Evolutionary conservation across 2,113 vertebrate genomes (phyloP).

Genomic region (Tetraodon nigroviridis): DNA sequence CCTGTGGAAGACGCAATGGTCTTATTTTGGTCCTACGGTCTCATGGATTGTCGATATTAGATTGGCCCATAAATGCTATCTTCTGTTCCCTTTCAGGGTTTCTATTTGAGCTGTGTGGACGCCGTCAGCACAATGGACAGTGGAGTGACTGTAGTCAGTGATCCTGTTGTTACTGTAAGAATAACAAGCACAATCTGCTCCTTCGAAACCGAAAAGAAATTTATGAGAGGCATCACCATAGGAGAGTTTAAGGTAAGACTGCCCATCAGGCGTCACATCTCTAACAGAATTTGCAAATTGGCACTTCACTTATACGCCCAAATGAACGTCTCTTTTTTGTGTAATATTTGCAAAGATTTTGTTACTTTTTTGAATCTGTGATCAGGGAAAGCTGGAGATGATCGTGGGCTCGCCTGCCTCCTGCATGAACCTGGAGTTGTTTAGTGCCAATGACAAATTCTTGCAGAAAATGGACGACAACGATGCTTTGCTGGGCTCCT

Average conservation of each 20-base stretch:
- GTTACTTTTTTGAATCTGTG: not conserved
- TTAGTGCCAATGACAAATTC: conserved; percentile 73
- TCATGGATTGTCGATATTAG: too few relatives aligned
- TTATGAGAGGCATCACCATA: conserved; percentile 78
- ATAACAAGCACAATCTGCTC: conserved; percentile 79
- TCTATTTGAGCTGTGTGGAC: not conserved
- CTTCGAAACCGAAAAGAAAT: conserved; percentile 75
- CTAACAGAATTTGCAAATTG: not conserved
- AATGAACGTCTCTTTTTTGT: conserved; percentile 42
- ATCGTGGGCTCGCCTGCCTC: conserved; percentile 77
- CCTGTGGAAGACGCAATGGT: not conserved
- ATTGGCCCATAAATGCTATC: not conserved
- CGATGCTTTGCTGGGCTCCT: conserved; percentile 85
- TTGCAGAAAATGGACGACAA: conserved; percentile 79
- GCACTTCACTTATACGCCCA: conserved; percentile 3
- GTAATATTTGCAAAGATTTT: not conserved
- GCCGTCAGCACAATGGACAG: conserved; percentile 66
- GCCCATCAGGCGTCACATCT: not conserved
- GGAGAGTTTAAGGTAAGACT: conserved; percentile 82
- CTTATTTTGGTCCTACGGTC: not conserved
- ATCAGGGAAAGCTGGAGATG: conserved; percentile 83
- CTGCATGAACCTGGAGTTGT: conserved; percentile 85
- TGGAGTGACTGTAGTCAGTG: conserved; percentile 65
- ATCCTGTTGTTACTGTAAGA: conserved; percentile 76
- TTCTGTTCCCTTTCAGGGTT: conserved; percentile 6